Evolutionary conservation across 1,140 invertebrate species (phyloP).

Genomic region (Scaptomyza montana): DNA sequence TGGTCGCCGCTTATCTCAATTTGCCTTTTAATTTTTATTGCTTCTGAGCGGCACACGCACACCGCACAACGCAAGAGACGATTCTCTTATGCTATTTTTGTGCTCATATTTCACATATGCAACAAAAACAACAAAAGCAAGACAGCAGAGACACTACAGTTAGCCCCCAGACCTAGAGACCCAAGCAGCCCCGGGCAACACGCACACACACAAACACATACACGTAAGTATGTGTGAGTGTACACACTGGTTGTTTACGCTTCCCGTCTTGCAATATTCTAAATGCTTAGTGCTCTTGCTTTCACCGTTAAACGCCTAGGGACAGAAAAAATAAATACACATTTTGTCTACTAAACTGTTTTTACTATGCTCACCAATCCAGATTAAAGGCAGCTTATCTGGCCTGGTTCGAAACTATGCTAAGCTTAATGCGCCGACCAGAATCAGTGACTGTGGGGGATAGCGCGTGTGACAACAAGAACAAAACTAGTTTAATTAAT

Average conservation of each 20-base stretch:
- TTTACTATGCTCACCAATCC: background rate
- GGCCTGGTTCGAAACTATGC: slow-evolving; percentile 22
- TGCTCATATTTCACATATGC: slow-evolving; percentile 71
- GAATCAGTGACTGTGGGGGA: background rate
- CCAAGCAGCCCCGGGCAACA: slow-evolving; percentile 47
- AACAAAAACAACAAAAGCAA: slow-evolving; percentile 36
- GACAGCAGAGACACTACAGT: slow-evolving; percentile 1
- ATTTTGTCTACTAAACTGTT: slow-evolving; percentile 31
- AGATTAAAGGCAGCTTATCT: slow-evolving; percentile 21
- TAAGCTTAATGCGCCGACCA: slow-evolving; percentile 22
- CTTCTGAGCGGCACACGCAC: slow-evolving; percentile 45
- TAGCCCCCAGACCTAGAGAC: slow-evolving; percentile 44
- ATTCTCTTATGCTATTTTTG: slow-evolving; percentile 72
- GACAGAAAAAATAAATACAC: slow-evolving; percentile 1
- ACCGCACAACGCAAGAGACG: slow-evolving; percentile 41
- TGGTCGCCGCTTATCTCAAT: slow-evolving; percentile 67
- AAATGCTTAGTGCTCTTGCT: slow-evolving; percentile 27
- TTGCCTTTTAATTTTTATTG: slow-evolving; percentile 80
- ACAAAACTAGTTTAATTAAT: slow-evolving; percentile 39
- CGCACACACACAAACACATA: slow-evolving; percentile 32
- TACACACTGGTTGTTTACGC: slow-evolving; percentile 36
- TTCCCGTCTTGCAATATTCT: slow-evolving; percentile 40
- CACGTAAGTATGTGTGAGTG: background rate
- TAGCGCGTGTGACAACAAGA: slow-evolving; percentile 2
- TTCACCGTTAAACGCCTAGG: slow-evolving; percentile 28